Conservation (phyloP, 1,140 invertebrate species). For the Aphelinus atriplicis region DNA sequence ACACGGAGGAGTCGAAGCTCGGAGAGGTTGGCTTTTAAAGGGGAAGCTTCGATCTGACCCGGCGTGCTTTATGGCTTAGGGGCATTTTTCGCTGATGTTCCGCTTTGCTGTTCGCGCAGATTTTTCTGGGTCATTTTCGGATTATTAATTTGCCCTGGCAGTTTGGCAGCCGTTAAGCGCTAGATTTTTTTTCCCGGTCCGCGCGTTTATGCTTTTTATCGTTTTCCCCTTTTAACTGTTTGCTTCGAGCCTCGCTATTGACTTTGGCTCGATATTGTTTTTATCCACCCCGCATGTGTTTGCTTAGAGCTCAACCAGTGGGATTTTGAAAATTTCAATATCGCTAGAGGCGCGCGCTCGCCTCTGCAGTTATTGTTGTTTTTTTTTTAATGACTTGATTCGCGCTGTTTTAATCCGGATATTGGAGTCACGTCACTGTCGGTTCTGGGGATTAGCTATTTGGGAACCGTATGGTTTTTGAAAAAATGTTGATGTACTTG, state of each 20-base stretch:
- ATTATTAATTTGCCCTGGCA: constrained; percentile 27
- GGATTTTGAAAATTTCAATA: constrained; percentile 27
- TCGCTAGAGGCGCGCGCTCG: neutral
- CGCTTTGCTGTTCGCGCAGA: neutral
- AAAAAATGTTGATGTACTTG: too few relatives aligned
- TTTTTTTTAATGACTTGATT: neutral
- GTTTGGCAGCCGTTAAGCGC: too few relatives aligned
- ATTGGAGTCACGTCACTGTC: neutral
- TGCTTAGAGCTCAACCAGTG: constrained; percentile 5
- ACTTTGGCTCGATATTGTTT: constrained; percentile 15
- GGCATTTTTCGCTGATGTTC: constrained; percentile 2
- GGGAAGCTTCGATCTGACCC: constrained; percentile 20
- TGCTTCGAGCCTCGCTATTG: constrained; percentile 18
- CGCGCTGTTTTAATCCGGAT: neutral
- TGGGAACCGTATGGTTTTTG: too few relatives aligned
- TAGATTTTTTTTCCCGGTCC: too few relatives aligned
- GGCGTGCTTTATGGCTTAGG: neutral
- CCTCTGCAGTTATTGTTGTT: too few relatives aligned
- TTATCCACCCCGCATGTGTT: constrained; percentile 13
- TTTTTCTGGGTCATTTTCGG: constrained; percentile 41
- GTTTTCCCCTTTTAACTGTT: neutral
- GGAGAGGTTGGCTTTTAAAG: constrained; percentile 4
- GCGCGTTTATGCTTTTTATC: too few relatives aligned
- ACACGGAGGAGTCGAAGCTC: too few relatives aligned
- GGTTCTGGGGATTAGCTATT: too few relatives aligned